Base-by-base conservation (phyloP, 1,140 invertebrate genomes). In the Octopus sinensis region DNA sequence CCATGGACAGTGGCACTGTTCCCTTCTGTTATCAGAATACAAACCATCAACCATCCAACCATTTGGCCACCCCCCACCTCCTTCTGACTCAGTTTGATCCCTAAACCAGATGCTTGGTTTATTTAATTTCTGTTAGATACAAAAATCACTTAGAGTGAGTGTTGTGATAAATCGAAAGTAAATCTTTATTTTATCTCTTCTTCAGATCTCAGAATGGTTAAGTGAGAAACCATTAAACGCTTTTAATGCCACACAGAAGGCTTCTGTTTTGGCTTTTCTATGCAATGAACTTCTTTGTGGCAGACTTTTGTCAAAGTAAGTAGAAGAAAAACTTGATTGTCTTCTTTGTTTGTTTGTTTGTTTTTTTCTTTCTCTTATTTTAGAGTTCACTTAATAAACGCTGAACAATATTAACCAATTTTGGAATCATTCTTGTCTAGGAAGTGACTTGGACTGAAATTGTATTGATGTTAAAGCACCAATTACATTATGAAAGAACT, bases 261-360 rank as follows among this genome's bases (percentile, higher is more conserved):
- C 95, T 0, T 93, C 95, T 82, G 96, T 98, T 88, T 90, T 98
- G 54, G 95, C 95, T 4, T 97, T 96, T 90, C 92, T 98, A 4
- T 98, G 96, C 91, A 96, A 98, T 91, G 96, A 98, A 91, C 92
- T 98, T 85, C 91, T 98, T 76, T 96, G 96, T 90, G 97, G 97
- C 89, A 96, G 97, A 91, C 93, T 95, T 71, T 94, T 98, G 83
- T 92, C 96, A 7, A 85, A 87, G 84, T 92, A 84, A 83, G 85
- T 84, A 52, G 43, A 75, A n/a, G 56, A 17, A 12, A n/a, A 10
- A 12, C 17, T 81, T 3, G 73, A 56, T 76, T 10, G 1, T 54
- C 17, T 9, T 78, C 52, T 78, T 30, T 79, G 12, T 62, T 68
- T 79, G 17, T 17, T 6, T 79, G n/a, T 23, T 56, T 56, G 53